Evolutionary conservation across 2,888 invertebrate genomes (phyloP), one percentile per base, ranked within the genome.

Genomic region (Antheraea assamensis): DNA sequence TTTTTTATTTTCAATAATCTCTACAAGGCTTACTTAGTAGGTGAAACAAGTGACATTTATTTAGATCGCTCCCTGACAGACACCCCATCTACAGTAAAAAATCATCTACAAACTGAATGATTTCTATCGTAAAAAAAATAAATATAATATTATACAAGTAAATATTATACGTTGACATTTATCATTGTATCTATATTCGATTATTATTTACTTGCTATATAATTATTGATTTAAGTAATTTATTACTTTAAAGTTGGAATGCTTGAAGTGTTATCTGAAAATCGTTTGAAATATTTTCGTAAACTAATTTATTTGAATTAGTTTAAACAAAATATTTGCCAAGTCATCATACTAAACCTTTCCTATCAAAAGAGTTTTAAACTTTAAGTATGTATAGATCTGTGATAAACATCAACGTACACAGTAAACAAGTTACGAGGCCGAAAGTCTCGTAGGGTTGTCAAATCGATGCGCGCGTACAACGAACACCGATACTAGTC

Each of bases 31-130:
- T n/a, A n/a, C n/a, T 10, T 19, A 66, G 30, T 13, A 21, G 13
- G 58, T 58, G 24, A 24, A n/a, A 3, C 15, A 30, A 30, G 30
- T 35, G 24, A 52, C 24, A 30, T 21, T 21, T 52, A 31, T 31
- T 47, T 42, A 68, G 30, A 72, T 68, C 35, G 35, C 52, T 70
- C 58, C 70, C 91, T 87, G 83, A 85, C 87, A 86, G 83, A 87
- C n/a, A n/a, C n/a, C 87, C 84, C 82, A 82, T 84, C 83, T 83
- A 10, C 24, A 87, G 85, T 80, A 76, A 80, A 90, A 88, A 79
- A 58, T 86, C 89, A 42, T 89, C 86, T 91, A 91, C 90, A 93
- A 93, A 93, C 88, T 89, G 88, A 90, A 90, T 93, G 92, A 93
- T 93, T 93, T 87, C 85, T 85, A 88, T 88, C 84, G 86, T 92